A percentile compares a stretch with the other conserved stretches of the same genome.
Conservation (phyloP, 1,140 invertebrate genomes). For the Aricia agestis region DNA sequence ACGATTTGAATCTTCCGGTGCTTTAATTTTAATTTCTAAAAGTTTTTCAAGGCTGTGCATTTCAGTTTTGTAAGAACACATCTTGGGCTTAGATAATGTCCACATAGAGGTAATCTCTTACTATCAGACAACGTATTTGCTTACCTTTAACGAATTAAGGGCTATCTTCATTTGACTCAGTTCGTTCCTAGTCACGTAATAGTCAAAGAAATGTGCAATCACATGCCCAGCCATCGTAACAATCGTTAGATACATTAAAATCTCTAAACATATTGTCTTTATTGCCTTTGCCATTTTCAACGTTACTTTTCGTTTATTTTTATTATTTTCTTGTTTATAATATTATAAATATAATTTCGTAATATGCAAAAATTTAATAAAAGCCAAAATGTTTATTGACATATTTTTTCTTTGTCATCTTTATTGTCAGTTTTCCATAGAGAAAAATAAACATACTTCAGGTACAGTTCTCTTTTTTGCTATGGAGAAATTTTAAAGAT, state of each 20-base stretch:
- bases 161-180: conserved; percentile 46
- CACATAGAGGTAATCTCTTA: neutral
- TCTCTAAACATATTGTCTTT: conserved; percentile 38
- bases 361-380: too few species aligned
- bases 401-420: too few species aligned
- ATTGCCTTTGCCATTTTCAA: conserved; percentile 29
- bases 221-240: conserved; percentile 44
- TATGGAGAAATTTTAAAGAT: too few species aligned
- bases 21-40: too few species aligned
- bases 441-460: too few species aligned
- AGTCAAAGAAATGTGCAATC: conserved; percentile 51
- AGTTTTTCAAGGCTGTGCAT: too few species aligned
- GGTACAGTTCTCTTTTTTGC: too few species aligned
- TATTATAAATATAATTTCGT: too few species aligned
- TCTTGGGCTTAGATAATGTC: neutral
- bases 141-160: conserved; percentile 50
- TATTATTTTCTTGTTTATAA: neutral
- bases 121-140: neutral
- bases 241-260: conserved; percentile 41
- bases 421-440: too few species aligned
- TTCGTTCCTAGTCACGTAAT: conserved; percentile 46
- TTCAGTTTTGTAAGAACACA: too few species aligned
- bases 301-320: neutral
- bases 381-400: too few species aligned
- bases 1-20: too few species aligned